These are phyloP conservation scores for Pogonomyrmex barbatus DNA, from an alignment of 1,140 invertebrate genomes.

Conservation along the genomic window DNA sequence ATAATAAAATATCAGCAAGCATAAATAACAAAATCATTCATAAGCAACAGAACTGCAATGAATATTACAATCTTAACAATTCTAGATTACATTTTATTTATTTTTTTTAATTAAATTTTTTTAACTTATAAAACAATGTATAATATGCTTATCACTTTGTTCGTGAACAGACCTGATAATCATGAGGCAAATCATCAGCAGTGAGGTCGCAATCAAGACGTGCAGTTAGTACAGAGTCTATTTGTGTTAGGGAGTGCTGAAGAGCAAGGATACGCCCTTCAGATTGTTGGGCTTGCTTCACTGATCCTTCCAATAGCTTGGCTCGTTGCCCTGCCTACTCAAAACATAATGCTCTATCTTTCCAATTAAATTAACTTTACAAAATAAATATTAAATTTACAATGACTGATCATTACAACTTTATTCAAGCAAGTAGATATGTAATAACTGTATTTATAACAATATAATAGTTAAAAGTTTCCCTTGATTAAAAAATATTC, in stretches of 20 bases:
- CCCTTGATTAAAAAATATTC: background rate
- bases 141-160: conserved; percentile 29
- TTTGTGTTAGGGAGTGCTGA: conserved; percentile 92
- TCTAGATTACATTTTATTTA: background rate
- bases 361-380: conserved; percentile 52
- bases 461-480: background rate
- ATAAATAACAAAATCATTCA: conserved; percentile 2
- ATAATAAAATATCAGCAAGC: background rate
- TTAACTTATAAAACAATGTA: background rate
- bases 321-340: conserved; percentile 90
- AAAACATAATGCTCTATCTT: conserved; percentile 74
- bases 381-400: conserved; percentile 27
- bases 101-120: background rate
- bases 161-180: conserved; percentile 89
- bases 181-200: conserved; percentile 92
- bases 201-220: conserved; percentile 92
- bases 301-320: conserved; percentile 90
- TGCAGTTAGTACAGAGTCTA: conserved; percentile 90
- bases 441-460: conserved; percentile 1
- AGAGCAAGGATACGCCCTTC: conserved; percentile 92
- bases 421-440: background rate
- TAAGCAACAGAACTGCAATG: conserved; percentile 6
- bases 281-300: conserved; percentile 92
- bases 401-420: conserved; percentile 18
- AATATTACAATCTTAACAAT: background rate